A percentile compares a stretch with the other conserved stretches of the same genome.
Conservation (phyloP, 2,888 invertebrate species). For the Heteropelma amictum region DNA sequence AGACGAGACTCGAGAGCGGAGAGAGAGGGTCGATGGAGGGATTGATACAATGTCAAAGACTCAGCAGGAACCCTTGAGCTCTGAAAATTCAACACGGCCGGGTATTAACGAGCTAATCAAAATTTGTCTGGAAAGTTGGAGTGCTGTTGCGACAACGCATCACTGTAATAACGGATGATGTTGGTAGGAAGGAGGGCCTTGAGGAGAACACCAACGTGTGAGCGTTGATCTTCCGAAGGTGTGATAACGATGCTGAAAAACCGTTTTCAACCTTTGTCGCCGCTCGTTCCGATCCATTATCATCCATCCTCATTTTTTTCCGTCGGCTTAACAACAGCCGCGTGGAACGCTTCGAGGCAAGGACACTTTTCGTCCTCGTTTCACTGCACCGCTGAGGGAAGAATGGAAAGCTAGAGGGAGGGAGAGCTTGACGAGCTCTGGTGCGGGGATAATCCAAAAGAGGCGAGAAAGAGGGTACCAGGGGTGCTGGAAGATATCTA, state of each 20-base stretch:
- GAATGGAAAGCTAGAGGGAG: not conserved
- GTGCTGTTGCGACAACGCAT: conserved; percentile 20
- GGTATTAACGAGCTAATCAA: conserved; percentile 47
- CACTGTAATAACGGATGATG: conserved; percentile 12
- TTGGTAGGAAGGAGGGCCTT: not conserved
- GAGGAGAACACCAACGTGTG: not conserved
- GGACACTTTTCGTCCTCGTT: no score
- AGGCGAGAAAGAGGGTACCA: conserved; percentile 4
- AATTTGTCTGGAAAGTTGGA: conserved; percentile 52
- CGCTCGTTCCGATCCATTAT: not conserved
- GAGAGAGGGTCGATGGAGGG: no score
- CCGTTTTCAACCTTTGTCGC: not conserved
- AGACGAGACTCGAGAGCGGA: no score
- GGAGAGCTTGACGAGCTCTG: not conserved
- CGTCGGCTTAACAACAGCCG: not conserved
- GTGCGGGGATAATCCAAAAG: conserved; percentile 12
- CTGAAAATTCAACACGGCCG: conserved; percentile 30
- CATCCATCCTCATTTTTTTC: conserved; percentile 24
- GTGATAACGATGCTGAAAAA: conserved; percentile 36
- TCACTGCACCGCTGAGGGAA: not conserved
- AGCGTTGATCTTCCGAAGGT: conserved; percentile 16
- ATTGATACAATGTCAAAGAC: no score
- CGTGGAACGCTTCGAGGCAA: no score
- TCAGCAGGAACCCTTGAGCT: no score
- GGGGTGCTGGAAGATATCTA: conserved; percentile 35